Base-by-base conservation (phyloP, 2,113 vertebrate species). In the Notothenia coriiceps region DNA sequence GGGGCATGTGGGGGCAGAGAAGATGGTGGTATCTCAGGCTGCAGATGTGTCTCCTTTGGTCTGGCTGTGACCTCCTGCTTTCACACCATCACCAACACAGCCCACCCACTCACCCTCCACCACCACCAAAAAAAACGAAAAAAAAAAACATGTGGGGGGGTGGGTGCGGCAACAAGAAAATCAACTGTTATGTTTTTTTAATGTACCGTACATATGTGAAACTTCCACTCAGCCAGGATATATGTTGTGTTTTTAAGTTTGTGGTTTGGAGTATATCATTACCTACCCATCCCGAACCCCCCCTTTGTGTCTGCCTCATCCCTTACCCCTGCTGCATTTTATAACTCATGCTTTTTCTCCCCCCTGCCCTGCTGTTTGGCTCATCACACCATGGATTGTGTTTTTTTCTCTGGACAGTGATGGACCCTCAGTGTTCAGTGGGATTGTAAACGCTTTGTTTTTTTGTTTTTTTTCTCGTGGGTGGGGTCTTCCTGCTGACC, bases 21-120 rank as follows among this genome's bases (percentile, higher is more conserved):
- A 79, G 89, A 86, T 91, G 91, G 92, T 94, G 94, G 92, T 89
- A 93, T 93, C 91, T 95, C 94, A 96, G 95, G 94, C 94, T 96
- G 94, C 94, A 95, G 95, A 94, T 91, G 92, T 94, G 94, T 94
- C 87, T 94, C 93, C 92, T 93, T 94, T 91, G 92, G 91, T 94
- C 94, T 95, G 95, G 94, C 91, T 94, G 94, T 95, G 94, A 95
- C 87, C 86, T 86, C 84, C 90, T 85, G 89, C 91, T 90, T 92
- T 88, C 89, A 90, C 88, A 90, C 83, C 90, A 92, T 90, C 88
- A 86, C 82, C 81, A 67, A 88, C 91, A 90, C 91, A 87, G 87
- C 88, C 88, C 87, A 85, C 90, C 88, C 82, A 83, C 88, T 85
- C 90, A 83, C 90, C 90, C 88, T 82, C 85, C 84, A 77, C 85